phyloP scores from a whole-genome alignment of 2,888 invertebrate genomes.

The Eurytoma adleriae region DNA sequence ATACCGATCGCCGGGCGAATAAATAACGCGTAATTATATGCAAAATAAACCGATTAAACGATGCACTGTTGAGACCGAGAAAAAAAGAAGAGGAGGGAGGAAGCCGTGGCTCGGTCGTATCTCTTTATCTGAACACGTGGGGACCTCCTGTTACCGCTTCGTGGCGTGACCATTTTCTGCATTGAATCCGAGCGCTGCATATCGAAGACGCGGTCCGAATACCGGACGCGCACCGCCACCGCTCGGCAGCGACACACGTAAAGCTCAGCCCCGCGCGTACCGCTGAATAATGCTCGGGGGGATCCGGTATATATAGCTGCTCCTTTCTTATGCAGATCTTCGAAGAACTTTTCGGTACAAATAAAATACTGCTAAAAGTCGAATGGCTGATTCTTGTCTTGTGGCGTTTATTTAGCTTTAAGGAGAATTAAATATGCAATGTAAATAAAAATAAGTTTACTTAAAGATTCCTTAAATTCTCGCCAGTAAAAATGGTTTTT shows the following conservation, averaged over 20 bases:
- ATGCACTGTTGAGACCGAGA: background rate
- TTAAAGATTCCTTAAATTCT: no score
- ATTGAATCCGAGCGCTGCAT: constrained; percentile 8
- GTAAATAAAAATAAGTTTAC: no score
- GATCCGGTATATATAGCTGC: background rate
- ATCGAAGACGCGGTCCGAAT: constrained; percentile 25
- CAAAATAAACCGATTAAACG: constrained; percentile 29
- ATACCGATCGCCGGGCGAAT: constrained; percentile 1
- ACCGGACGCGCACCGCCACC: constrained; percentile 8
- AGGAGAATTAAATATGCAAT: no score
- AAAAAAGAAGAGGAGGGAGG: background rate
- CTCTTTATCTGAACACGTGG: constrained; percentile 39
- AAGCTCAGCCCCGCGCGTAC: background rate
- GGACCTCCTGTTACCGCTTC: constrained; percentile 10
- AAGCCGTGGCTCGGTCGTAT: constrained; percentile 7
- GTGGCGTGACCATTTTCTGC: constrained; percentile 37
- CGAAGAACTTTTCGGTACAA: no score
- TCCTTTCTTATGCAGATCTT: background rate
- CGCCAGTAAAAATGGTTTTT: no score
- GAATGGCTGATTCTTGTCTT: no score
- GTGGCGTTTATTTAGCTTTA: no score
- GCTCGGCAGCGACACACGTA: background rate
- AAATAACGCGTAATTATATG: constrained; percentile 41
- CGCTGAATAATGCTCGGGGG: constrained; percentile 24
- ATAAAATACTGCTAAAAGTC: no score